A percentile compares a stretch with the other conserved stretches of the same genome.
Conservation (phyloP, 37 sponge, comb jelly and placozoan species). For the Chondrosia reniformis region DNA sequence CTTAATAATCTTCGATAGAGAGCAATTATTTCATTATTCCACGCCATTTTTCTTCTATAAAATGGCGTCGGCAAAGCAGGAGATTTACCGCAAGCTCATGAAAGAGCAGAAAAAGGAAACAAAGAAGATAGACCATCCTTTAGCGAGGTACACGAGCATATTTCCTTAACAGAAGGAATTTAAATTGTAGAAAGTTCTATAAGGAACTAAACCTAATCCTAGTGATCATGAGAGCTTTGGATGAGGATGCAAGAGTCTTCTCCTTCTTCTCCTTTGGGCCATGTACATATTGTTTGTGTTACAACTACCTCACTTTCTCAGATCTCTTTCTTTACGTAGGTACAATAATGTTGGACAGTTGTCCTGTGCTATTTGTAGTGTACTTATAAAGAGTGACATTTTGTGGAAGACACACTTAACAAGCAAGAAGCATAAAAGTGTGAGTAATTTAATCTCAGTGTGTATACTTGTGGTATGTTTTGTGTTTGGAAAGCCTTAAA, state of each 20-base stretch:
- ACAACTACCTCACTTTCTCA: too few species aligned
- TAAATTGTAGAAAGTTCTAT: too few species aligned
- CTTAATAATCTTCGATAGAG: constrained; percentile 54
- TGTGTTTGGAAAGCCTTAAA: too few species aligned
- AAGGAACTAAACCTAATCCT: too few species aligned
- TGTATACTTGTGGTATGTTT: too few species aligned
- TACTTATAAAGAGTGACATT: constrained; percentile 47
- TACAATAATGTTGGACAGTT: constrained; percentile 76
- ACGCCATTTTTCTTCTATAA: constrained; percentile 1
- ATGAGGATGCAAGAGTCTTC: too few species aligned
- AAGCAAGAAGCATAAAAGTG: constrained; percentile 68
- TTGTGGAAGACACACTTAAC: constrained; percentile 72
- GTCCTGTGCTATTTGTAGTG: constrained; percentile 60
- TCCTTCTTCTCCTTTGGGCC: too few species aligned
- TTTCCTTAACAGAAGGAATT: too few species aligned
- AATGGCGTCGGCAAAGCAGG: constrained; percentile 55
- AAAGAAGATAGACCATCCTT: constrained; percentile 51
- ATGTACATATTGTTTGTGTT: too few species aligned
- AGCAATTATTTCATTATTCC: constrained; percentile 13
- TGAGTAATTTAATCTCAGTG: background rate
- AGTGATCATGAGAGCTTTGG: too few species aligned
- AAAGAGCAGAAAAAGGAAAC: constrained; percentile 52
- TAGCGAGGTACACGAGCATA: constrained; percentile 70
- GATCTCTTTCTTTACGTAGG: constrained; percentile 23
- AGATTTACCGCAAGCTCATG: constrained; percentile 61